Conservation (phyloP, 2,113 vertebrate genomes). For the Campylorhamphus procurvoides region DNA sequence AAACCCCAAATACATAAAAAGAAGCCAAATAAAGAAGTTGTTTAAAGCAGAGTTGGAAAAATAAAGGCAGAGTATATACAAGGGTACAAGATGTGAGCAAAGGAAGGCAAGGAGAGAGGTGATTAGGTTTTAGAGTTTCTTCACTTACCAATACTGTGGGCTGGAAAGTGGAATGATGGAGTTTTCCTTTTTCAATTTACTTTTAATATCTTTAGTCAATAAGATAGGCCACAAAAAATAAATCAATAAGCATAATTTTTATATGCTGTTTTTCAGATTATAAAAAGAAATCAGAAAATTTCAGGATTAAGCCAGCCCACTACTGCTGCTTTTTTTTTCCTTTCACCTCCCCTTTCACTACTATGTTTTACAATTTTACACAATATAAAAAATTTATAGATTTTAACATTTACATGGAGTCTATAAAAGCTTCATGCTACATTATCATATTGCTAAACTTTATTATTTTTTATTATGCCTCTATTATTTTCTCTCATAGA, state of each 20-base stretch:
- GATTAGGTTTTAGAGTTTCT: not conserved
- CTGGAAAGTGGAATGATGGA: not conserved
- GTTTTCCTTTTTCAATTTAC: not conserved
- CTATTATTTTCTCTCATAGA: constrained; percentile 24
- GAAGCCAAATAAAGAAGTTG: not conserved
- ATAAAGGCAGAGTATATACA: not conserved
- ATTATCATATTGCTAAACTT: constrained; percentile 41
- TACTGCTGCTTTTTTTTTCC: not conserved
- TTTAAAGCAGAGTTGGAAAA: not conserved
- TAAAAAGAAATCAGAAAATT: not conserved
- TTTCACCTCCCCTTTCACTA: not conserved
- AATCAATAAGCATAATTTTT: not conserved
- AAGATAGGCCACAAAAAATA: not conserved
- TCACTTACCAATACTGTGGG: not conserved
- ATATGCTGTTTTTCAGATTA: not conserved
- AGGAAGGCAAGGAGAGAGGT: not conserved
- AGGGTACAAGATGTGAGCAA: not conserved
- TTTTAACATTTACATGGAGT: constrained; percentile 41
- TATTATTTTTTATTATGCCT: constrained; percentile 49
- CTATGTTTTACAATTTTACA: constrained; percentile 20
- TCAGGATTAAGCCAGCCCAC: not conserved
- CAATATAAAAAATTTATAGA: constrained; percentile 52
- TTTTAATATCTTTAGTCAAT: not conserved
- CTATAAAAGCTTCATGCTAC: constrained; percentile 47
- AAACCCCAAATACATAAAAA: not conserved